Evolutionary conservation across 1,140 invertebrate genomes (phyloP).

Genomic region (Drosophila nikananu): DNA sequence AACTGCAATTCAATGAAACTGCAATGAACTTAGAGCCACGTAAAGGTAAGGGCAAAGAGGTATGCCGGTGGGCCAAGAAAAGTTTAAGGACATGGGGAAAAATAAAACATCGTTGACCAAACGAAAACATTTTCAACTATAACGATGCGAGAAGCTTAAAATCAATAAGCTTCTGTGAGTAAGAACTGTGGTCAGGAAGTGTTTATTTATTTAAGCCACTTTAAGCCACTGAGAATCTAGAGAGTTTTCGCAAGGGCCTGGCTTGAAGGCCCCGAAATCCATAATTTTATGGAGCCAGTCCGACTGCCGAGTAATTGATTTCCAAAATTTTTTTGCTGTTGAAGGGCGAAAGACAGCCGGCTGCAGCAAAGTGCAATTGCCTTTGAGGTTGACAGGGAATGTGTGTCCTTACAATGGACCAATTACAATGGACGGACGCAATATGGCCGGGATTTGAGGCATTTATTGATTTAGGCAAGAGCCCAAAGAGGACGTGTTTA

Average conservation of each 20-base stretch:
- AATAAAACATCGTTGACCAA: conserved; percentile 6
- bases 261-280: not conserved
- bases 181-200: conserved; percentile 11
- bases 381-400: not conserved
- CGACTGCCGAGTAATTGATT: conserved; percentile 40
- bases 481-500: conserved; percentile 20
- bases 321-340: conserved; percentile 44
- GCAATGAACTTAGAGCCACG: not conserved
- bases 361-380: conserved; percentile 21
- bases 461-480: conserved; percentile 68
- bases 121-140: conserved; percentile 4
- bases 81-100: conserved; percentile 5
- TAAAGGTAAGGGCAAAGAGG: not conserved
- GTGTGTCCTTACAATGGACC: conserved; percentile 27
- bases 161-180: conserved; percentile 29
- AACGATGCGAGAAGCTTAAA: conserved; percentile 12
- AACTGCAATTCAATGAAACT: not conserved
- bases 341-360: conserved; percentile 10
- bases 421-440: conserved; percentile 41
- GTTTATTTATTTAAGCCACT: conserved; percentile 47
- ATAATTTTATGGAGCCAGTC: conserved; percentile 17
- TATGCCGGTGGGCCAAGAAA: not conserved
- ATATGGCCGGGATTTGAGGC: conserved; percentile 45
- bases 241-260: conserved; percentile 5
- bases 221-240: conserved; percentile 6